These are phyloP conservation scores for Tetramorium alpestre DNA, from an alignment of 1,140 invertebrate genomes.

Conservation along the genomic window DNA sequence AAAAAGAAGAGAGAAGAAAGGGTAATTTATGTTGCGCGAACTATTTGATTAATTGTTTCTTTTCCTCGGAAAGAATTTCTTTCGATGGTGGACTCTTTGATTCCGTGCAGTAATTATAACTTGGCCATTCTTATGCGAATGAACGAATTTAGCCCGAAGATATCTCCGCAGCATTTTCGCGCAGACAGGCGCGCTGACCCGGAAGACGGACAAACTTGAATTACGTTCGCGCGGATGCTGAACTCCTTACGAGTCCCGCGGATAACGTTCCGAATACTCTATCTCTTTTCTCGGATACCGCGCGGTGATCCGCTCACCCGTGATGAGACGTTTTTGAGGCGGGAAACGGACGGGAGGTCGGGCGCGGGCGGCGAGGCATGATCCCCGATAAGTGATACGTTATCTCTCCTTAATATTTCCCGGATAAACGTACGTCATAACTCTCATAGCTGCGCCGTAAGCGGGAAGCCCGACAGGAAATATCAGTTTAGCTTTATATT, in stretches of 20 bases:
- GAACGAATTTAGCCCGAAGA: not conserved
- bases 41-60: constrained; percentile 34
- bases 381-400: constrained; percentile 54
- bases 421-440: constrained; percentile 46
- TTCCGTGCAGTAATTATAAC: constrained; percentile 50
- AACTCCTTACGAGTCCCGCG: constrained; percentile 21
- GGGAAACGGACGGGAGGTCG: too few relatives aligned
- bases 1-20: not conserved
- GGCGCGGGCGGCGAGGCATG: not conserved
- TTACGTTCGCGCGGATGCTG: constrained; percentile 51
- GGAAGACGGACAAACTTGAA: constrained; percentile 53
- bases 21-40: not conserved
- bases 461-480: constrained; percentile 1
- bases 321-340: constrained; percentile 31
- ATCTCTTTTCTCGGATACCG: constrained; percentile 23
- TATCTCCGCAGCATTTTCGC: constrained; percentile 23
- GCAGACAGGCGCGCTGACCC: constrained; percentile 42
- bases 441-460: not conserved
- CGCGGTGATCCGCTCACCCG: constrained; percentile 22
- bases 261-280: constrained; percentile 29
- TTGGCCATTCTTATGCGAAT: constrained; percentile 46
- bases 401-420: constrained; percentile 53
- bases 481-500: constrained; percentile 51
- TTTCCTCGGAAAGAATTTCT: not conserved
- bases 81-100: not conserved